Base-by-base conservation (phyloP, 2,113 vertebrate genomes). In the Myrmecophaga tridactyla region DNA sequence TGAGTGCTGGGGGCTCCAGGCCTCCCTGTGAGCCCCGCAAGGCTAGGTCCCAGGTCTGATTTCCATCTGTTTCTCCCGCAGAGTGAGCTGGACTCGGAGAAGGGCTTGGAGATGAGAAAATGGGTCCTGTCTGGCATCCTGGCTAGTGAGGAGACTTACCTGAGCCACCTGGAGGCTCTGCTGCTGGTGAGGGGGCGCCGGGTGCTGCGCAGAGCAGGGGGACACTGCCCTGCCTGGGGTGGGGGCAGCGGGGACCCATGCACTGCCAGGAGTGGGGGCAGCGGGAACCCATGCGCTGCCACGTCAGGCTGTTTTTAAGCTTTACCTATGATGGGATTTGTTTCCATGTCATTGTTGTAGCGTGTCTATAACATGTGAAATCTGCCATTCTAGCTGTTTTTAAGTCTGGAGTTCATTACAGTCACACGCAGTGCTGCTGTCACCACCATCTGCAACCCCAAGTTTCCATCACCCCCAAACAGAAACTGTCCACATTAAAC, bases 41-140 rank as follows among this genome's bases (percentile, higher is more conserved):
- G 51, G 14, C 18, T 13, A 53, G 14, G 14, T 53, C 27, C 4
- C 23, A 0, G 41, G 20, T 20, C 78, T 80, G 62, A 89, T 18
- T n/a, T 48, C 11, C 7, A 5, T 76, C 70, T 51, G 6, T 72
- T 39, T 87, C 94, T 25, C 88, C 89, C 72, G 3, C 97, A 99
- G 99, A 99, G 98, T 85, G 99, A 99, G 90, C 98, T 99, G 97
- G 99, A 99, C 97, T 96, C 99, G 98, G 99, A 99, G 96, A 99
- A 99, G 86, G 99, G 99, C 75, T 95, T 99, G 98, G 99, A 99
- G 98, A 99, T 99, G 99, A 99, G 99, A 96, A 99, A 99, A 97
- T 99, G 99, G 99, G 99, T 99, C 94, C 98, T 99, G 63, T 99
- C 99, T 89, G 99, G 99, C 94, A 99, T 99, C 97, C 98, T 99